These are phyloP conservation scores for Syrphus vitripennis DNA, from an alignment of 2,888 invertebrate genomes.

Conservation along the genomic window DNA sequence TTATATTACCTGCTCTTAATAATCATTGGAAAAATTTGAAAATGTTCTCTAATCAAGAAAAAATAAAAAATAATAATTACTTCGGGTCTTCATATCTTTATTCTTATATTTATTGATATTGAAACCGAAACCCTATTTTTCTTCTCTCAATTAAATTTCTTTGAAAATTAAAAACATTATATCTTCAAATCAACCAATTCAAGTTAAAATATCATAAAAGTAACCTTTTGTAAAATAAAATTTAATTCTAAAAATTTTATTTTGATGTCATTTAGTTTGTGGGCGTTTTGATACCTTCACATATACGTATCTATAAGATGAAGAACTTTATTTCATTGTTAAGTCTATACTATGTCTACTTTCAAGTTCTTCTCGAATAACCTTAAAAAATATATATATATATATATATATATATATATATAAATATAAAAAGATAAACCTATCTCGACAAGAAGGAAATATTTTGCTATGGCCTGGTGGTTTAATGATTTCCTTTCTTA, in stretches of 20 bases:
- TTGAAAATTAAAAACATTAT: background rate
- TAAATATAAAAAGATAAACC: background rate
- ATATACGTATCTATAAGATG: background rate
- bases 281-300: background rate
- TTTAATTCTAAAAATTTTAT: background rate
- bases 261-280: background rate
- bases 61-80: no score
- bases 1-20: no score
- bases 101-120: background rate
- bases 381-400: no score
- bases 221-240: background rate
- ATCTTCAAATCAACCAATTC: background rate
- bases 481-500: slow-evolving; percentile 55
- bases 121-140: background rate
- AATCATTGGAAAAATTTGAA: no score
- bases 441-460: slow-evolving; percentile 12
- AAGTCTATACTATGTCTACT: slow-evolving; percentile 9
- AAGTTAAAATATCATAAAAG: background rate
- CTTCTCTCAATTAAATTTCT: background rate
- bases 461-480: slow-evolving; percentile 30
- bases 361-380: background rate
- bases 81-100: no score
- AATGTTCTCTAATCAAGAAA: no score
- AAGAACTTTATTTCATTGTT: background rate
- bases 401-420: no score